phyloP scores from a whole-genome alignment of 1,140 invertebrate species.

The Dufourea novaeangliae region DNA sequence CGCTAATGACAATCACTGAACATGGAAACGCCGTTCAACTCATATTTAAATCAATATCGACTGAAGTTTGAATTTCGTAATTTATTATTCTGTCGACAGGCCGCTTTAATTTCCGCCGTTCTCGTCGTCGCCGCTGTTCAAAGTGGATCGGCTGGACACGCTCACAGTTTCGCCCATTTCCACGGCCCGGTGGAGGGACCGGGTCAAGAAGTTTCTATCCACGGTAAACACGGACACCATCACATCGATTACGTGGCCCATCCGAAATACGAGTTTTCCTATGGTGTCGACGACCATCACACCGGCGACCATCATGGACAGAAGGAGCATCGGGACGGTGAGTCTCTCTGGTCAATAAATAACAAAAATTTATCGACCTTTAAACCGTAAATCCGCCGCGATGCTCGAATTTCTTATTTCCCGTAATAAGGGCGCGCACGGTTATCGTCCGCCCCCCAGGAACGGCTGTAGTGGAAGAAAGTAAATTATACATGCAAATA shows the following conservation, averaged over 20 bases:
- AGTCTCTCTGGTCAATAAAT: neutral
- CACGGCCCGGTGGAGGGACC: conserved; percentile 78
- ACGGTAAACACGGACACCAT: conserved; percentile 74
- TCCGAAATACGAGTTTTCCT: conserved; percentile 85
- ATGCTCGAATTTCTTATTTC: conserved; percentile 6
- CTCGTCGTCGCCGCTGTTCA: conserved; percentile 65
- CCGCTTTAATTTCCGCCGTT: conserved; percentile 66
- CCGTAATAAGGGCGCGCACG: conserved; percentile 54
- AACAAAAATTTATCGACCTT: neutral
- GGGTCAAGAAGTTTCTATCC: conserved; percentile 68
- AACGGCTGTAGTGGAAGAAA: neutral
- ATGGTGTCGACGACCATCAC: conserved; percentile 84
- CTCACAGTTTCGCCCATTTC: conserved; percentile 77
- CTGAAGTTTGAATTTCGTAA: neutral
- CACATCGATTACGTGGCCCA: conserved; percentile 78
- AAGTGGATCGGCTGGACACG: conserved; percentile 70
- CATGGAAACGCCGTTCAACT: neutral
- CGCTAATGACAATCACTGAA: neutral
- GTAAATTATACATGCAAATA: conserved; percentile 22
- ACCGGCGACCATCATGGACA: conserved; percentile 85
- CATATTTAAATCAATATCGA: neutral
- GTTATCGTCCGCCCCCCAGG: conserved; percentile 64
- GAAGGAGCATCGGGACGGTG: conserved; percentile 83
- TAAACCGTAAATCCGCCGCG: neutral
- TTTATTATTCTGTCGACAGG: conserved; percentile 63